A percentile compares a stretch with the other conserved stretches of the same genome.
phyloP scores from a whole-genome alignment of 2,888 invertebrate species.

The Eupithecia exiguata region DNA sequence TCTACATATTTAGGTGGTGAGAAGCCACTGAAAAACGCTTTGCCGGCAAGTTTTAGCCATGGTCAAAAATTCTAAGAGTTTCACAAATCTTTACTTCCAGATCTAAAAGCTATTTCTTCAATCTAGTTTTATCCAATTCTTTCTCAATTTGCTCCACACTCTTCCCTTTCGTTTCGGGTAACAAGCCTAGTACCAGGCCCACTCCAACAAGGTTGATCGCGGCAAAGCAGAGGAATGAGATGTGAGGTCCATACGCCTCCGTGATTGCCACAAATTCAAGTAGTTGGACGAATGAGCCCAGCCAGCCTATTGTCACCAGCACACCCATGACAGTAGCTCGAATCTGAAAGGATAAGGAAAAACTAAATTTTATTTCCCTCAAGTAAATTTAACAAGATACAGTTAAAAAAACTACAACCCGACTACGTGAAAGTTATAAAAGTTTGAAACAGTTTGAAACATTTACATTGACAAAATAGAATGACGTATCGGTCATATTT shows the following conservation, averaged over 20 bases:
- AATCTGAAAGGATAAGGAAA: slow-evolving; percentile 50
- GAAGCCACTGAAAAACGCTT: neutral
- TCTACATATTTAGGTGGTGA: neutral
- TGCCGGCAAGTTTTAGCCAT: neutral
- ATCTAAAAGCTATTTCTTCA: neutral
- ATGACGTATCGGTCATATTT: no score
- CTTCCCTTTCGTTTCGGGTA: slow-evolving; percentile 76
- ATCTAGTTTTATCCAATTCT: slow-evolving; percentile 37
- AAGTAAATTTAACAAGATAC: neutral
- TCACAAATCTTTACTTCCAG: neutral
- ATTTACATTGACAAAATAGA: no score
- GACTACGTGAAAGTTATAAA: no score
- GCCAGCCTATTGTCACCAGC: slow-evolving; percentile 56
- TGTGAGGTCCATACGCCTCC: slow-evolving; percentile 58
- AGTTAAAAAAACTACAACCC: no score
- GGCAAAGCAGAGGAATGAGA: slow-evolving; percentile 64
- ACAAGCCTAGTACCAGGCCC: slow-evolving; percentile 52
- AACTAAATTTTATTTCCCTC: neutral
- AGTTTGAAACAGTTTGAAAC: no score
- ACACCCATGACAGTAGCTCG: slow-evolving; percentile 60
- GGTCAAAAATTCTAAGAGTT: neutral
- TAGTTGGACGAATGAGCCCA: slow-evolving; percentile 53
- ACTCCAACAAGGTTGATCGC: slow-evolving; percentile 59
- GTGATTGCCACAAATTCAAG: slow-evolving; percentile 49
- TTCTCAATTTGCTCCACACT: slow-evolving; percentile 62